A percentile compares a stretch with the other conserved stretches of the same genome.
These are phyloP conservation scores for Julus scandinavius DNA, from an alignment of 2,888 invertebrate species.

Conservation along the genomic window DNA sequence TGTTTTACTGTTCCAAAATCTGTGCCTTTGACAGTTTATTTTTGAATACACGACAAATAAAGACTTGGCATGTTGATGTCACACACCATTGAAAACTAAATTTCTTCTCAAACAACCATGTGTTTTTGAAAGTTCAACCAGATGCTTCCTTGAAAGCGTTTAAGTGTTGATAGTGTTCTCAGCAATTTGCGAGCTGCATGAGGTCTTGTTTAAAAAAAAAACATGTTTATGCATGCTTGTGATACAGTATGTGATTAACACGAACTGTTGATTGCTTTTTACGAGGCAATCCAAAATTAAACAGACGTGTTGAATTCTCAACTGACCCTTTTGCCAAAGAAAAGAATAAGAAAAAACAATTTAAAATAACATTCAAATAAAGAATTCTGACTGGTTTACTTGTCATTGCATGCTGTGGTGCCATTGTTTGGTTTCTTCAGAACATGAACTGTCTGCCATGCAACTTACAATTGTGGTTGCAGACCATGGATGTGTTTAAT, in stretches of 20 bases:
- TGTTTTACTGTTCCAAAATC: too few relatives aligned
- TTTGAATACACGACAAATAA: too few relatives aligned
- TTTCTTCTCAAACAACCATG: neutral
- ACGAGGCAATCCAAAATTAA: neutral
- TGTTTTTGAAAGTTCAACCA: neutral
- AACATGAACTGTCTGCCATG: neutral
- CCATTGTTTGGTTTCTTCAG: neutral
- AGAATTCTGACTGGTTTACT: too few relatives aligned
- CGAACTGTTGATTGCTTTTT: constrained; percentile 4
- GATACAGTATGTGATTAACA: neutral
- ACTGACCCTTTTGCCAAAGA: too few relatives aligned
- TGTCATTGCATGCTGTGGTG: neutral
- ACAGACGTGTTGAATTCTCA: neutral
- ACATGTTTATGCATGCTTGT: neutral
- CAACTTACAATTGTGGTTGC: neutral
- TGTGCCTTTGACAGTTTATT: too few relatives aligned
- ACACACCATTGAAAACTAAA: neutral
- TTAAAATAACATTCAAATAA: too few relatives aligned
- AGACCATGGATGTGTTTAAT: neutral
- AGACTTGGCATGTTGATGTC: too few relatives aligned
- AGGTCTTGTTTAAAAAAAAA: neutral
- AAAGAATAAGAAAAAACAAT: too few relatives aligned
- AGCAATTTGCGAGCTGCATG: neutral
- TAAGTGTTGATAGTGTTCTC: neutral
- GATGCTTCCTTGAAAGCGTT: constrained; percentile 7